Conservation (phyloP, 2,888 invertebrate species). For the Troglohyphantes excavatus region DNA sequence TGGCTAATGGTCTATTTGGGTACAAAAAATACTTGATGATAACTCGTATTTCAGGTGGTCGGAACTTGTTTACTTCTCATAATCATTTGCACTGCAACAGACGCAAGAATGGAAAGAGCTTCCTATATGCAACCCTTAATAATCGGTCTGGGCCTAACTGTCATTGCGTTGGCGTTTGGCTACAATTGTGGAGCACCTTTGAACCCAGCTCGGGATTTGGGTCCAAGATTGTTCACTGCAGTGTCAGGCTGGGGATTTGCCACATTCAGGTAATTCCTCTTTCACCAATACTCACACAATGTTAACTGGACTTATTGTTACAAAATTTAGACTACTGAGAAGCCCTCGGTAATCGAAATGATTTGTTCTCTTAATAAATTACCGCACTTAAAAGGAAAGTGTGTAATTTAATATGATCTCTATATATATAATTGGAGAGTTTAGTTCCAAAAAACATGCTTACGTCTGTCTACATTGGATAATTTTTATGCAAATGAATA, state of each 20-base stretch:
- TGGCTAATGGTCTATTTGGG: too few species aligned
- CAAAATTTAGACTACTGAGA: too few species aligned
- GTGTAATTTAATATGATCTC: too few species aligned
- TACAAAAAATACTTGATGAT: too few species aligned
- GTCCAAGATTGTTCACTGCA: constrained; percentile 85
- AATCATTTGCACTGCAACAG: constrained; percentile 47
- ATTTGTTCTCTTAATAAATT: background rate
- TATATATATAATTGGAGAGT: too few species aligned
- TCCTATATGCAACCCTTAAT: constrained; percentile 82
- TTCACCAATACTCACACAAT: too few species aligned
- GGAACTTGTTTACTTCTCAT: constrained; percentile 48
- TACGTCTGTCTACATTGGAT: too few species aligned
- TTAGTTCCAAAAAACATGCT: too few species aligned
- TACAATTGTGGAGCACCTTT: constrained; percentile 85
- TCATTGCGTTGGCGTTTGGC: constrained; percentile 83
- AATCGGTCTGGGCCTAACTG: constrained; percentile 80
- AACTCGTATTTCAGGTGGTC: constrained; percentile 47
- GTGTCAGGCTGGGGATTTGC: constrained; percentile 84
- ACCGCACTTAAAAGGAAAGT: too few species aligned
- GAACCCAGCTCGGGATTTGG: constrained; percentile 86
- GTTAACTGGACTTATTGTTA: too few species aligned
- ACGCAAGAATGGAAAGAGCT: constrained; percentile 16
- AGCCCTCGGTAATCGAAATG: too few species aligned
- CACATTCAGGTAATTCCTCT: constrained; percentile 83
- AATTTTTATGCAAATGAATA: too few species aligned